Evolutionary conservation across 2,113 vertebrate species (phyloP), one percentile per base, ranked within the genome.

Genomic region (Puffinus mauretanicus): DNA sequence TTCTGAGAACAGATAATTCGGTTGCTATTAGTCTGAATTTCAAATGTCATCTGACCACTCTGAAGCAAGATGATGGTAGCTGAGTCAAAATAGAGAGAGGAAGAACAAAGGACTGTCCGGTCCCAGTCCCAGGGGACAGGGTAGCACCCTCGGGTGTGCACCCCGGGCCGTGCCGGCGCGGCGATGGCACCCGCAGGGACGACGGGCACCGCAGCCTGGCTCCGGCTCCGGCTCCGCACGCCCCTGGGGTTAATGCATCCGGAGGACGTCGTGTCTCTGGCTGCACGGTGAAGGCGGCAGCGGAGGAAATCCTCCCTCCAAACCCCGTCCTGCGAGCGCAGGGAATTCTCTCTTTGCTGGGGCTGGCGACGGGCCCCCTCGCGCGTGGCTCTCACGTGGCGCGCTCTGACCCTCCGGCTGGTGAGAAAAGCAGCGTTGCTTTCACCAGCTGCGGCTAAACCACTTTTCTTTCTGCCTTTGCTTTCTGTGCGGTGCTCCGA

Each of bases 1-100:
- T 13, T 21, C 11, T 21, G 46, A 4, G 10, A 30, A 20, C 1
- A 44, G 49, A 9, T 16, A 26, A 13, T 10, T 22, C 1, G 3
- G 26, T 0, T 25, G n/a, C 55, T 82, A 20, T 36, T 14, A 21
- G 29, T 52, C n/a, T 30, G 29, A 36, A 25, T 51, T 64, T 76
- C 62, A 5, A 6, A 13, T 21, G 67, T 16, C 69, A 3, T 36
- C 51, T 21, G 79, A 8, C 9, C 32, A 6, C n/a, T 57, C 47
- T 47, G 42, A 27, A 38, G 19, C 7, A 29, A 16, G 62, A n/a
- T 13, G 44, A 13, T 8, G 2, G 2, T 6, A 54, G 42, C 22
- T 6, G 70, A 6, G 20, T 40, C 70, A 22, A 47, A 57, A 40
- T 0, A 42, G 32, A 14, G 30, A 27, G 27, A 34, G 24, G 52